Conservation (phyloP, 2,797 vertebrate species). For the Lerista edwardsae region DNA sequence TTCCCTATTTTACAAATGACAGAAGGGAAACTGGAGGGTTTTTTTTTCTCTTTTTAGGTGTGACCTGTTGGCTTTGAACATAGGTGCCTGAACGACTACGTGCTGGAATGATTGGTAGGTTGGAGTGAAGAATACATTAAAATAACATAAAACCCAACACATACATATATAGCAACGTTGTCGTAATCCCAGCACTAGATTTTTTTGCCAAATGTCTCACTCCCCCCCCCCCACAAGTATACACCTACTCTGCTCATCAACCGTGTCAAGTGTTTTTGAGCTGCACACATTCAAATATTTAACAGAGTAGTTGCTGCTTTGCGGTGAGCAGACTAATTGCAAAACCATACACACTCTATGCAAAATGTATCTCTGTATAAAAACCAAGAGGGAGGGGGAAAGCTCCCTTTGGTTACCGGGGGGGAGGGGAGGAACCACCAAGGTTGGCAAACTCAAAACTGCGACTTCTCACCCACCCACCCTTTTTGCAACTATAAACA, state of each 20-base stretch:
- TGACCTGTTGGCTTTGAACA: background rate
- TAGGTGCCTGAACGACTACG: constrained; percentile 49
- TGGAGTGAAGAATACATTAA: constrained; percentile 43
- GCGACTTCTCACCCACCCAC: background rate
- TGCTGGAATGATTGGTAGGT: constrained; percentile 49
- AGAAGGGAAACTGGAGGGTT: background rate
- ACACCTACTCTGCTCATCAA: constrained; percentile 58
- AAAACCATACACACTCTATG: constrained; percentile 49
- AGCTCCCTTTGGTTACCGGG: constrained; percentile 38
- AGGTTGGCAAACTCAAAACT: constrained; percentile 34
- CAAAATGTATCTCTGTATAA: constrained; percentile 47
- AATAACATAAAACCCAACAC: constrained; percentile 54
- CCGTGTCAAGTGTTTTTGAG: constrained; percentile 56
- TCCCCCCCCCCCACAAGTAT: constrained; percentile 49
- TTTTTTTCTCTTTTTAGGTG: constrained; percentile 14
- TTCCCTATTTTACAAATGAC: constrained; percentile 5
- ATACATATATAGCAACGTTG: constrained; percentile 46
- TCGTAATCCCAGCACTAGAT: constrained; percentile 37
- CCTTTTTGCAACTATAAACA: background rate
- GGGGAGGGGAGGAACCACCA: constrained; percentile 19
- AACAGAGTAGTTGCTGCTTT: constrained; percentile 53
- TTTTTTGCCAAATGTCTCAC: constrained; percentile 64
- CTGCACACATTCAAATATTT: constrained; percentile 33
- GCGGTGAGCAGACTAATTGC: constrained; percentile 54
- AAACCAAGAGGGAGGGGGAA: constrained; percentile 26